A percentile compares a stretch with the other conserved stretches of the same genome.
These are phyloP conservation scores for Stegophylla sp. DNA, from an alignment of 2,888 invertebrate species.

Conservation along the genomic window DNA sequence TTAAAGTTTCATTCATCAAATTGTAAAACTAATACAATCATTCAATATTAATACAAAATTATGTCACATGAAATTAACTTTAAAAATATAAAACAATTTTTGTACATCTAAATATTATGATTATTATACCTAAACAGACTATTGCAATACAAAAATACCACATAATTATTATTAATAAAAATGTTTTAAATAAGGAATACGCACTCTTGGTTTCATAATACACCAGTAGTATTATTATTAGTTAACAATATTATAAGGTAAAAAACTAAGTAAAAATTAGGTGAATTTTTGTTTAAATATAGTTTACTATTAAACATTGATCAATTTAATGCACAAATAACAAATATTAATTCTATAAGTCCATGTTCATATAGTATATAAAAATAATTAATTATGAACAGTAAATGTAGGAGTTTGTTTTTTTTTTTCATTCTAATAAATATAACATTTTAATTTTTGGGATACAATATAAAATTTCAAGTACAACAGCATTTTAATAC, in stretches of 20 bases:
- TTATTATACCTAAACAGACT: not conserved
- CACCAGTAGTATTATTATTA: constrained; percentile 22
- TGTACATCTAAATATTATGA: constrained; percentile 16
- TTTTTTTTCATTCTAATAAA: not conserved
- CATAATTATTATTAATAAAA: constrained; percentile 24
- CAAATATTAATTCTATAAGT: constrained; percentile 42
- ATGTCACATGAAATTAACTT: not conserved
- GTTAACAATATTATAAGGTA: constrained; percentile 1
- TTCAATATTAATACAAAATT: not conserved
- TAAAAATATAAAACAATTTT: not conserved
- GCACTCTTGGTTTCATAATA: not conserved
- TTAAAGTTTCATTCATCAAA: not conserved
- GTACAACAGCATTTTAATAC: constrained; percentile 12
- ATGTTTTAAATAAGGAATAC: not conserved
- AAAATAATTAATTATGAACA: constrained; percentile 34
- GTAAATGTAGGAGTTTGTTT: not conserved
- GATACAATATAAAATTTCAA: not conserved
- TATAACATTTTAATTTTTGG: not conserved
- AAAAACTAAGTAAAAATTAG: not conserved
- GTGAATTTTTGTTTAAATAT: constrained; percentile 20
- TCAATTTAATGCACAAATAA: constrained; percentile 31
- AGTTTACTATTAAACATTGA: constrained; percentile 11
- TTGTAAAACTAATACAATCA: not conserved
- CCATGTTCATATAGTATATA: constrained; percentile 26
- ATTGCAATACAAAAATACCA: constrained; percentile 44